A percentile compares a stretch with the other conserved stretches of the same genome.
Evolutionary conservation across 2,797 vertebrate genomes (phyloP).

Genomic region (Coregonus ussuriensis): DNA sequence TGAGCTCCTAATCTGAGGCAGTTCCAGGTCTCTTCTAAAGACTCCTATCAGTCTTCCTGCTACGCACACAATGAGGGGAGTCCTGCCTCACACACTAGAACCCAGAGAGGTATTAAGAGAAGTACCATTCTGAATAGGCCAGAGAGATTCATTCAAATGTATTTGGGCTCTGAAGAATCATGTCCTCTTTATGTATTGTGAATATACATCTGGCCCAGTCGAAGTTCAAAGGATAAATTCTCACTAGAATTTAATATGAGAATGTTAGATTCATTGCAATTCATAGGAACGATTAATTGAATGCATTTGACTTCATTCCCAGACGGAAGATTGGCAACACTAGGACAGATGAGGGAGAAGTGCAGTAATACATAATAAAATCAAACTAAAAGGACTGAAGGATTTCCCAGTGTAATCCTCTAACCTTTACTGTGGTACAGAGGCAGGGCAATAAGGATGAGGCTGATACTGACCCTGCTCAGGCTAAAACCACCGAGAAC

Average conservation of each 20-base stretch:
- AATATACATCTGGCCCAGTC: constrained; percentile 57
- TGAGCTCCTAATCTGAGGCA: constrained; percentile 76
- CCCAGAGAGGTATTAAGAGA: constrained; percentile 66
- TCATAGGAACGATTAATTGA: constrained; percentile 67
- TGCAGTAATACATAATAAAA: not conserved
- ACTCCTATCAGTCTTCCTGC: constrained; percentile 78
- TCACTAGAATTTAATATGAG: constrained; percentile 58
- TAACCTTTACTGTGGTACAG: not conserved
- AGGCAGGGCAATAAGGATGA: constrained; percentile 20
- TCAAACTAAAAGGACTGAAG: constrained; percentile 42
- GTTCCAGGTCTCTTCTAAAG: constrained; percentile 75
- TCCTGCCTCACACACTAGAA: constrained; percentile 54
- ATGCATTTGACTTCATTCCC: constrained; percentile 37
- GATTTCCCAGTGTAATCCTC: constrained; percentile 56
- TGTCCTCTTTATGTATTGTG: constrained; percentile 69
- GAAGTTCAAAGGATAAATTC: constrained; percentile 65
- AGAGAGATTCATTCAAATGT: constrained; percentile 68
- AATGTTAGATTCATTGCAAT: constrained; percentile 53
- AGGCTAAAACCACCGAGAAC: not conserved
- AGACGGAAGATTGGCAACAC: not conserved
- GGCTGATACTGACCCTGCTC: constrained; percentile 23
- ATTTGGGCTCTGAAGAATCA: constrained; percentile 58
- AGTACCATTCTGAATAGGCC: constrained; percentile 68
- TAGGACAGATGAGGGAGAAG: not conserved
- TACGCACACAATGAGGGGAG: constrained; percentile 64